phyloP scores from a whole-genome alignment of 2,888 invertebrate genomes.

The Sinodicranocentrus sp. region DNA sequence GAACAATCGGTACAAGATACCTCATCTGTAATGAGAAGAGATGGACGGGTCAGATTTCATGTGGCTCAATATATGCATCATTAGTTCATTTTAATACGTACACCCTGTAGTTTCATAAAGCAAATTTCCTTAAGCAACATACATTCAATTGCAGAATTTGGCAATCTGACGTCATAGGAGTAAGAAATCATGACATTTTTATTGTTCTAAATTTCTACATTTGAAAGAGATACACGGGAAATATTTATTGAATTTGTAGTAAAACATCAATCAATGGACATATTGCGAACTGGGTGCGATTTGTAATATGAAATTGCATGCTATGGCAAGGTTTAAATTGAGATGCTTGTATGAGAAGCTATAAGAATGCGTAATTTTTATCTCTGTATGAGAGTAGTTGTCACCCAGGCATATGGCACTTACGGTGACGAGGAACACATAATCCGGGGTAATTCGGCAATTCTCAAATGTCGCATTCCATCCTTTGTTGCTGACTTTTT shows the following conservation, averaged over 20 bases:
- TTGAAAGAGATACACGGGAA: no score
- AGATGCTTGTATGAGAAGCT: no score
- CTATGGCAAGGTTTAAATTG: no score
- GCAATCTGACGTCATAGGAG: background rate
- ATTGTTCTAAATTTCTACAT: background rate
- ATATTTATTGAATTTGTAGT: no score
- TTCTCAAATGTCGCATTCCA: slow-evolving; percentile 91
- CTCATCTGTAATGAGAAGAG: background rate
- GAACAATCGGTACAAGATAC: slow-evolving; percentile 56
- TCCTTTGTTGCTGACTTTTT: slow-evolving; percentile 94
- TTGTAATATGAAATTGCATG: no score
- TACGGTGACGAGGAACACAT: slow-evolving; percentile 97
- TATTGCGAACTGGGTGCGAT: no score
- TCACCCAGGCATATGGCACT: slow-evolving; percentile 92
- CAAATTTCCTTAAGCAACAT: no score
- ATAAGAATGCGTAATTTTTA: no score
- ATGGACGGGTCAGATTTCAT: slow-evolving; percentile 13
- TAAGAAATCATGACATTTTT: background rate
- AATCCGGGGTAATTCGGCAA: slow-evolving; percentile 93
- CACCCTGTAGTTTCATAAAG: background rate
- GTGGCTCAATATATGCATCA: no score
- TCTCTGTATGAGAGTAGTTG: slow-evolving; percentile 82
- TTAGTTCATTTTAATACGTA: no score
- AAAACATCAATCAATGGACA: no score
- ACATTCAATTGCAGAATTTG: background rate